Percentiles rank a stretch among this genome's conserved stretches.
These are phyloP conservation scores for Amazona finschi DNA, from an alignment of 2,797 vertebrate genomes.

Conservation along the genomic window DNA sequence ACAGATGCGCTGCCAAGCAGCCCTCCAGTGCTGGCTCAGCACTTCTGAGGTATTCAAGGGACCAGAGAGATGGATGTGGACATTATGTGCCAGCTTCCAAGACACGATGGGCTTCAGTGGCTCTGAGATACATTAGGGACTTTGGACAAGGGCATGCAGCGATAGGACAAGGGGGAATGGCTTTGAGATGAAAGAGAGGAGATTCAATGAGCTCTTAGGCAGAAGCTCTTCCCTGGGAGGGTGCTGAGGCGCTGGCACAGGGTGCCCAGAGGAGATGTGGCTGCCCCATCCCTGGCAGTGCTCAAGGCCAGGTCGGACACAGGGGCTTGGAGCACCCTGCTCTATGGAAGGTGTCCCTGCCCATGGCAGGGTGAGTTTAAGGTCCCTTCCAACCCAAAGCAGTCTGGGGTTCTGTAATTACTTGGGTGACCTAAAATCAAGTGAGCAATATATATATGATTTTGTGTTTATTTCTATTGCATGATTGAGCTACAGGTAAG, in stretches of 20 bases:
- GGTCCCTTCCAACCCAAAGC: background rate
- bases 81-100: background rate
- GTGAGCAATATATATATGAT: rapidly evolving
- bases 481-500: background rate
- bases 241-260: background rate
- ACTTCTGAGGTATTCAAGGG: background rate
- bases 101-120: background rate
- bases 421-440: background rate
- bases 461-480: background rate
- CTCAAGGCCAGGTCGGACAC: too few relatives aligned
- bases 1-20: background rate
- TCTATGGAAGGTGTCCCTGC: too few relatives aligned
- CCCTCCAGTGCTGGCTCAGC: background rate
- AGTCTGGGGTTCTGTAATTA: background rate
- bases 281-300: too few relatives aligned
- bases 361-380: background rate
- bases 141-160: background rate
- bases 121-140: background rate
- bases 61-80: background rate
- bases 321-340: too few relatives aligned
- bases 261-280: too few relatives aligned
- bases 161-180: background rate
- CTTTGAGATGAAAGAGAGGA: background rate
- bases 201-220: background rate
- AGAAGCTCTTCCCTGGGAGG: background rate